phyloP scores from a whole-genome alignment of 2,888 invertebrate genomes.

The Pilophorus perplexus region DNA sequence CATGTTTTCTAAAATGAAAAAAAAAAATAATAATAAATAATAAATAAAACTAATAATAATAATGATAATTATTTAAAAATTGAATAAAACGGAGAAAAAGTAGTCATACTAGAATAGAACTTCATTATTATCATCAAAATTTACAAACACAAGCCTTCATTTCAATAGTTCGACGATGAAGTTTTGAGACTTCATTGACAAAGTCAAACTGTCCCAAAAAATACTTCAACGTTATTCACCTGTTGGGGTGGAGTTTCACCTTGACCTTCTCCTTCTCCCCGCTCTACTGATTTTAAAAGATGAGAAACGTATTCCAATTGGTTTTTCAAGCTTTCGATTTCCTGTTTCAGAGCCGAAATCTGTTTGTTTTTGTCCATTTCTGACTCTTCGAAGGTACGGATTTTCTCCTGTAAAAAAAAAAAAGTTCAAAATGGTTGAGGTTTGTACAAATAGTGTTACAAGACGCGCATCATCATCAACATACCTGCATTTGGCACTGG shows the following conservation, averaged over 20 bases:
- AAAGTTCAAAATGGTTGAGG: no score
- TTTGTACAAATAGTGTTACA: no score
- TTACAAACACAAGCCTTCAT: no score
- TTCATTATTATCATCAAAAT: no score
- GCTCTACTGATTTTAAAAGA: conserved; percentile 46
- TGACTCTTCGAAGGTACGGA: conserved; percentile 29
- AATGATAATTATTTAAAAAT: no score
- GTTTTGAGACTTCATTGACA: no score
- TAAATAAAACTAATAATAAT: not conserved
- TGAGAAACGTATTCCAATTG: conserved; percentile 48
- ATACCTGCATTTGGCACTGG: conserved; percentile 40
- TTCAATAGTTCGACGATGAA: no score
- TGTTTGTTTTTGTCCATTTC: conserved; percentile 43
- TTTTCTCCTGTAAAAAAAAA: conserved; percentile 41
- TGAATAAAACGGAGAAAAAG: no score
- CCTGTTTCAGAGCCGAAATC: conserved; percentile 44
- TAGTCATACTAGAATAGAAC: no score
- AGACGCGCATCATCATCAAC: no score
- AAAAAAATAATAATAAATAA: not conserved
- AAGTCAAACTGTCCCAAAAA: no score
- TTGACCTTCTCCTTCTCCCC: conserved; percentile 49
- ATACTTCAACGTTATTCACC: no score
- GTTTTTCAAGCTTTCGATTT: conserved; percentile 47
- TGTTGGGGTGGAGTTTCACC: conserved; percentile 39
- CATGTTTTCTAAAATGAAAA: conserved; percentile 17